Conservation (phyloP, 2,113 vertebrate genomes). For the Alaudala cheleensis region DNA sequence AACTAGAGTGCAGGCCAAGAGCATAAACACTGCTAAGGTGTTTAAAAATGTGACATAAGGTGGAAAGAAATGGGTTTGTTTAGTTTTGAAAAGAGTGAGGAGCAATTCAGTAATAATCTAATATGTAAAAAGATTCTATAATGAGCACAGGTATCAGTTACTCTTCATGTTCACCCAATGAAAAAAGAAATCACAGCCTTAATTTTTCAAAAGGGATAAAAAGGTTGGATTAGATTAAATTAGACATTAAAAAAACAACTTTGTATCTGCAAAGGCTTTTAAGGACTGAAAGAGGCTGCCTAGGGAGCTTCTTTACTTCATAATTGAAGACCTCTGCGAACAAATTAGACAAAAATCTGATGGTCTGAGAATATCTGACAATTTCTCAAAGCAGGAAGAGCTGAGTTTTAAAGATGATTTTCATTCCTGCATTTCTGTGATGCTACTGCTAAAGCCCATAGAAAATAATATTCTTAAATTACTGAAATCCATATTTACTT, state of each 20-base stretch:
- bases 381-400: background rate
- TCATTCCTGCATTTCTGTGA: background rate
- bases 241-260: background rate
- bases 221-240: background rate
- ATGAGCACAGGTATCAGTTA: background rate
- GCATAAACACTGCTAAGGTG: background rate
- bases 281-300: background rate
- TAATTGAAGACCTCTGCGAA: background rate
- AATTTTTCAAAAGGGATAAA: background rate
- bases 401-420: background rate
- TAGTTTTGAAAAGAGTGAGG: background rate
- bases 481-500: background rate
- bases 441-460: background rate
- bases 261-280: background rate
- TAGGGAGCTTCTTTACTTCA: background rate
- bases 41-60: background rate
- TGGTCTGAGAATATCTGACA: background rate
- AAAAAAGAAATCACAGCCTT: background rate
- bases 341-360: background rate
- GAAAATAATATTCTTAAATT: background rate
- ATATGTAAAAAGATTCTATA: background rate
- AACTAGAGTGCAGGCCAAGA: background rate
- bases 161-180: background rate
- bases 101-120: background rate
- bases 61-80: background rate